Evolutionary conservation across 2,888 invertebrate genomes (phyloP).

Genomic region (Drosophila fungiperda): DNA sequence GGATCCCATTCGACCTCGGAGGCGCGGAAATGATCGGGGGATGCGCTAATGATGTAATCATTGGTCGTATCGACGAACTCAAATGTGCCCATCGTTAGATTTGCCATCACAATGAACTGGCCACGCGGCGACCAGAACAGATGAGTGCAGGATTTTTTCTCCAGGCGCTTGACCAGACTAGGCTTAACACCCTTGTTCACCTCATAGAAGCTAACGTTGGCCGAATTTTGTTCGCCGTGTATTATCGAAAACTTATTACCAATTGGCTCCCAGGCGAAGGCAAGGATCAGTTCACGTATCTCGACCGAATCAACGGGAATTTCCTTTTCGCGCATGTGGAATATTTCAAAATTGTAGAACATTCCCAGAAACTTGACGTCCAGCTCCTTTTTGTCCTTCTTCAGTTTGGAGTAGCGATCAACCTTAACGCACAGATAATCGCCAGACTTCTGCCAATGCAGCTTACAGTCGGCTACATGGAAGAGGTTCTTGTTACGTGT

Average conservation of each 20-base stretch:
- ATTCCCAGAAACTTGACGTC: slow-evolving; percentile 98
- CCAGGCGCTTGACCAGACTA: slow-evolving; percentile 93
- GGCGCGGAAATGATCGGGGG: slow-evolving; percentile 95
- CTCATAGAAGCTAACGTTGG: slow-evolving; percentile 96
- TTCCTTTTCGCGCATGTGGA: slow-evolving; percentile 98
- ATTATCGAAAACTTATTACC: slow-evolving; percentile 98
- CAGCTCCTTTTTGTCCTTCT: slow-evolving; percentile 95
- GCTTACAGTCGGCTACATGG: slow-evolving; percentile 98
- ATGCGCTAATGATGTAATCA: slow-evolving; percentile 97
- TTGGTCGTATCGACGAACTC: slow-evolving; percentile 97
- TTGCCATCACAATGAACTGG: slow-evolving; percentile 97
- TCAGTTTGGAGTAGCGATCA: slow-evolving; percentile 94
- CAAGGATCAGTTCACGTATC: slow-evolving; percentile 95
- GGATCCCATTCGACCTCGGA: slow-evolving; percentile 99
- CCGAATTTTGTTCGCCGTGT: slow-evolving; percentile 93
- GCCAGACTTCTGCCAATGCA: slow-evolving; percentile 99
- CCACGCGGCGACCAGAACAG: slow-evolving; percentile 98
- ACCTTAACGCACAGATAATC: slow-evolving; percentile 98
- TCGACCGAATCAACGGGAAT: slow-evolving; percentile 99
- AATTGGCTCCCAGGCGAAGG: slow-evolving; percentile 99
- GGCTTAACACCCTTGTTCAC: slow-evolving; percentile 96
- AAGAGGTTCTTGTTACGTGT: slow-evolving; percentile 97
- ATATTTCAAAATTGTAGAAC: slow-evolving; percentile 99
- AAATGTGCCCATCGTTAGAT: slow-evolving; percentile 94
- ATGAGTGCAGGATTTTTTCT: slow-evolving; percentile 95